Evolutionary conservation across 2,113 vertebrate species (phyloP), one percentile per base, ranked within the genome.

Genomic region (Phrynosoma blainvillii): DNA sequence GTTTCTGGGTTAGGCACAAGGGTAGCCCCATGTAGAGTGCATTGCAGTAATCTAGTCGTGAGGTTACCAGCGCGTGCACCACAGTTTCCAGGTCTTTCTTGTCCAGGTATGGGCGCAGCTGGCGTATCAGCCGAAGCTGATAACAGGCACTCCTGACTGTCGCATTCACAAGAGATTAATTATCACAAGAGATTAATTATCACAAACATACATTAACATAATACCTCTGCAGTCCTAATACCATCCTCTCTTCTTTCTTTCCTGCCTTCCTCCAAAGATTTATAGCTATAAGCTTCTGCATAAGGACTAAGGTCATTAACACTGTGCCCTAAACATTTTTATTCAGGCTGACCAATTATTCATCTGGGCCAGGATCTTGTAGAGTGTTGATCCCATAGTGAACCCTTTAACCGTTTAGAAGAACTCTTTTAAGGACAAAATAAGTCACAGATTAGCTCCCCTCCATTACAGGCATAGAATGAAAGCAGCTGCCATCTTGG

Each of bases 151-250:
- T n/a, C n/a, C n/a, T n/a, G n/a, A n/a, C n/a, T n/a, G n/a, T n/a
- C n/a, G n/a, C n/a, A n/a, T n/a, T n/a, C n/a, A n/a, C n/a, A n/a
- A n/a, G n/a, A n/a, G n/a, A n/a, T n/a, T n/a, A n/a, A n/a, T n/a
- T n/a, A n/a, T n/a, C n/a, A n/a, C 52, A 73, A 52, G 18, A 82
- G 36, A 36, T 74, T 84, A 47, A 52, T 66, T 32, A 84, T 36
- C 11, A 80, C 52, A 47, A 62, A 18, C 71, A 70, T 79, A 79
- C 74, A 88, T 68, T 79, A 62, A 71, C 68, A n/a, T 65, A 79
- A 65, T 21, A 52, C 25, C 40, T 84, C 59, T 56, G 16, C 13
- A 25, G 75, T n/a, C 20, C 54, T 75, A 54, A 65, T 74, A 56
- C 13, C 23, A 8, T 62, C 40, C 70, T 32, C 42, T 47, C 25